phyloP scores from a whole-genome alignment of 2,113 vertebrate species.

The Pelusios castaneus region DNA sequence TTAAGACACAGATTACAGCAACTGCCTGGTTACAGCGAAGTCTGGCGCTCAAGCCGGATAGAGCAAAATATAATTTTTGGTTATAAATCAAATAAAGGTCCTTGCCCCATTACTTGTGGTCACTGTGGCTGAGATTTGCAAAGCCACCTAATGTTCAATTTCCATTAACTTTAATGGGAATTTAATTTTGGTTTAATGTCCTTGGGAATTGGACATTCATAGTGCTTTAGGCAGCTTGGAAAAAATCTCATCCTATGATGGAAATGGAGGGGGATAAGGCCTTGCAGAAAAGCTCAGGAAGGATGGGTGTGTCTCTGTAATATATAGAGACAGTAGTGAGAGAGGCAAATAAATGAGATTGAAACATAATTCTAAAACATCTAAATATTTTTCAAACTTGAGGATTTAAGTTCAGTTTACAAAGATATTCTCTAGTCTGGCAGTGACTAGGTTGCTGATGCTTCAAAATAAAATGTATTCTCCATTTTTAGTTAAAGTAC shows the following conservation, averaged over 20 bases:
- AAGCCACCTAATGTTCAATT: background rate
- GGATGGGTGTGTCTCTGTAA: fast-evolving
- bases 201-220: background rate
- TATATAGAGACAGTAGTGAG: background rate
- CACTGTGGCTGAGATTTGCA: background rate
- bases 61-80: background rate
- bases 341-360: background rate
- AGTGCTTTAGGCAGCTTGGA: background rate
- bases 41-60: background rate
- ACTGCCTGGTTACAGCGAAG: background rate
- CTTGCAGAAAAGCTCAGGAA: background rate
- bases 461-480: background rate
- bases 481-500: background rate
- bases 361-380: background rate
- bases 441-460: background rate
- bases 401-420: background rate
- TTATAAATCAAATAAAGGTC: background rate
- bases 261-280: background rate
- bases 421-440: background rate
- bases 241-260: background rate
- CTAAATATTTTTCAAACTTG: background rate
- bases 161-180: background rate
- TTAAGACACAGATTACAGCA: background rate
- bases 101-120: background rate
- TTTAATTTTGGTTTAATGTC: no score